Percentiles rank a stretch among this genome's conserved stretches.
phyloP scores from a whole-genome alignment of 2,888 invertebrate genomes.

The Diplolepis rosae region DNA sequence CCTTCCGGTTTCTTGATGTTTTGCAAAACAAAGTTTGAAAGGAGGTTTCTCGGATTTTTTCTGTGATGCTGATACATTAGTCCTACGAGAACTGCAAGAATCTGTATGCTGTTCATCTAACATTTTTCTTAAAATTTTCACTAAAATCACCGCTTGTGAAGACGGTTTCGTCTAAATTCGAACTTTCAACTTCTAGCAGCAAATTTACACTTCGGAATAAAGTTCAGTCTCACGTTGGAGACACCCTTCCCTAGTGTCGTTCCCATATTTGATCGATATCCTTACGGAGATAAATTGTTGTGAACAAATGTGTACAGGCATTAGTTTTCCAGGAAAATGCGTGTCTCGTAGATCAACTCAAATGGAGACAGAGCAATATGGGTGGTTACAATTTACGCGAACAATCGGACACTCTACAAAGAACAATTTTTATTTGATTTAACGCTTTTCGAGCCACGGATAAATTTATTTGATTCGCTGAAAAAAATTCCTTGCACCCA shows the following conservation, averaged over 20 bases:
- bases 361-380: constrained; percentile 29
- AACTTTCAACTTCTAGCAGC: constrained; percentile 21
- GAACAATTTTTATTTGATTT: constrained; percentile 30
- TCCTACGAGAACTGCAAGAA: constrained; percentile 36
- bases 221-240: constrained; percentile 26
- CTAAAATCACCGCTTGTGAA: constrained; percentile 16
- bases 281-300: constrained; percentile 39
- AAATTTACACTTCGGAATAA: constrained; percentile 24
- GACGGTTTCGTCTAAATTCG: constrained; percentile 7
- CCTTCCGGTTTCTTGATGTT: constrained; percentile 58
- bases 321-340: constrained; percentile 23
- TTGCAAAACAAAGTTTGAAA: constrained; percentile 65
- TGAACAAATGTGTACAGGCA: constrained; percentile 11
- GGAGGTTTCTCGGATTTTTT: constrained; percentile 57
- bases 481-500: no score
- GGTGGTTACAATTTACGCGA: constrained; percentile 24
- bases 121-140: constrained; percentile 24
- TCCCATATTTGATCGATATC: constrained; percentile 51
- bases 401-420: background rate
- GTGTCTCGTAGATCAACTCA: constrained; percentile 25
- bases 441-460: constrained; percentile 17
- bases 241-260: constrained; percentile 29
- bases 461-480: no score
- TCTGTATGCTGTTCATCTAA: constrained; percentile 29
- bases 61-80: constrained; percentile 41